Evolutionary conservation across 2,888 invertebrate genomes (phyloP).

Genomic region (Lithophane ornitopus): DNA sequence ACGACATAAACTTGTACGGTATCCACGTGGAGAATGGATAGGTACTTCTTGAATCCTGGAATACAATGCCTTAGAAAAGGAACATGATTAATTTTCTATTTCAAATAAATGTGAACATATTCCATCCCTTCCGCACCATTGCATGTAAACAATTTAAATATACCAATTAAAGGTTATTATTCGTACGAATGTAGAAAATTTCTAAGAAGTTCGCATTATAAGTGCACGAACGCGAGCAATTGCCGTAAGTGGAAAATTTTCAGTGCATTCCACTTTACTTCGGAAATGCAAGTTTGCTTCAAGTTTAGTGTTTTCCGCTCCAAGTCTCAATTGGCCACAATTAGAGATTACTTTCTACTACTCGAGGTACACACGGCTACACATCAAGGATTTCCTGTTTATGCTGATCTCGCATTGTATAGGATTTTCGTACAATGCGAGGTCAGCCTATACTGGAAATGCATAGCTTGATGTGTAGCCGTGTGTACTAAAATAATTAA

Average conservation of each 20-base stretch:
- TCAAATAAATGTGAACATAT: no score
- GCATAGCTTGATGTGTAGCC: no score
- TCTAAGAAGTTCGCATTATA: constrained; percentile 68
- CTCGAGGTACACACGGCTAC: no score
- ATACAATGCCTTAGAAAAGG: no score
- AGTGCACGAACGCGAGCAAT: constrained; percentile 70
- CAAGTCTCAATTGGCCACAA: constrained; percentile 65
- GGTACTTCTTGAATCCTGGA: background rate
- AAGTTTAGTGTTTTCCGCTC: constrained; percentile 64
- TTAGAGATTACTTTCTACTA: constrained; percentile 56
- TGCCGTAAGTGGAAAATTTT: constrained; percentile 64
- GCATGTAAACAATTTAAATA: constrained; percentile 53
- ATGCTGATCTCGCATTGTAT: no score
- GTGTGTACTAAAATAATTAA: no score
- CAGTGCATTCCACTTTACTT: constrained; percentile 70
- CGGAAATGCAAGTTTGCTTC: constrained; percentile 60
- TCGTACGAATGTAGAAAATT: constrained; percentile 60
- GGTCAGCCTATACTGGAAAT: no score
- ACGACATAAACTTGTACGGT: background rate
- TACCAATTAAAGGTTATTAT: constrained; percentile 63
- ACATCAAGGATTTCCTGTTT: no score
- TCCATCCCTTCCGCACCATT: no score
- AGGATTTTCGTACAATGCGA: no score
- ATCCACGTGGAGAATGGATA: background rate
- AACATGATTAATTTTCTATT: no score